These are phyloP conservation scores for Abscondita cerata DNA, from an alignment of 2,888 invertebrate species.

Conservation along the genomic window DNA sequence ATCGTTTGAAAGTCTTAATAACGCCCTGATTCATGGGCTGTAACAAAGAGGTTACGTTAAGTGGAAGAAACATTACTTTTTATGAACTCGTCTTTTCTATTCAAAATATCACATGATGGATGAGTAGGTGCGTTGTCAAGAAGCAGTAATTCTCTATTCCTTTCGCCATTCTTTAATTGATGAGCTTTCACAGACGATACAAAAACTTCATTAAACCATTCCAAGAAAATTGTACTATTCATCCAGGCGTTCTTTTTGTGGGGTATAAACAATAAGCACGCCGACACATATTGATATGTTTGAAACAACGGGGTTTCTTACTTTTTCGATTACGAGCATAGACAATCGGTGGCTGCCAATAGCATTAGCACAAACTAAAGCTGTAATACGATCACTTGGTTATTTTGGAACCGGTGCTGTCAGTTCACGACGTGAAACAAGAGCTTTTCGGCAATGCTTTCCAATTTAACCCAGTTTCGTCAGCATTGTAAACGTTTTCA, in stretches of 20 bases:
- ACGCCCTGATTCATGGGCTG: not conserved
- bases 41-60: not conserved
- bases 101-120: not conserved
- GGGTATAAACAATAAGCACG: too few species aligned
- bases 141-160: not conserved
- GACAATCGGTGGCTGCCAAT: not conserved
- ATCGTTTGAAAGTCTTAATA: not conserved
- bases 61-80: not conserved
- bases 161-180: not conserved
- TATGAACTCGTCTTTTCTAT: not conserved
- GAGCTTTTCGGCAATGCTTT: not conserved
- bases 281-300: too few species aligned
- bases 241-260: too few species aligned
- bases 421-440: not conserved
- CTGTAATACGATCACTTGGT: not conserved
- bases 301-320: not conserved
- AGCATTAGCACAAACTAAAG: not conserved
- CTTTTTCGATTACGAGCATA: too few species aligned
- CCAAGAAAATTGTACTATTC: too few species aligned
- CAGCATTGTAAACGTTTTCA: not conserved
- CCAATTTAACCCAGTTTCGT: slow-evolving; percentile 1
- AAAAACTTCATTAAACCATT: too few species aligned
- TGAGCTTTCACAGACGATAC: too few species aligned
- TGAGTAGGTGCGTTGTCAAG: not conserved
- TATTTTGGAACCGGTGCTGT: not conserved